Evolutionary conservation across 2,797 vertebrate genomes (phyloP), one percentile per base, ranked within the genome.

Genomic region (Poliocrania exsul): DNA sequence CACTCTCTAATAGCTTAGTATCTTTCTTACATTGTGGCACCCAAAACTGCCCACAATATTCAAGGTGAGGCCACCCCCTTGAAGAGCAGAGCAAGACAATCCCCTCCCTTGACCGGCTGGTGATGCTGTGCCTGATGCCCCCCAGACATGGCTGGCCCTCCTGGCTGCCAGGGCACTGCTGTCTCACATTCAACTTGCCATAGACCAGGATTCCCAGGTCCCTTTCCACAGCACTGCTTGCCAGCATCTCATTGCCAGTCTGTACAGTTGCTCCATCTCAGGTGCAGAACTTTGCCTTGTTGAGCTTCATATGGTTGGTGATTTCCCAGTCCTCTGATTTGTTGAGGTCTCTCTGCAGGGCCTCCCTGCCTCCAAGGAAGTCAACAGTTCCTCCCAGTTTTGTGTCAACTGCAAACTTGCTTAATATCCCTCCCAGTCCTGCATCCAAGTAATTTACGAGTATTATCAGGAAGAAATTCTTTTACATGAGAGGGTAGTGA

Each of bases 1-100:
- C 20, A 31, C 60, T 31, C 9, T 42, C 38, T 16, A 31, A 42
- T 4, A 14, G 13, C 19, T 62, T 42, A 31, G 6, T 42, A 11
- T 31, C 28, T 42, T 62, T 62, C 60, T 23, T 42, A 23, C 8
- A 62, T 31, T 42, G 38, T 31, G 28, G 37, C 4, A 2, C 20
- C 29, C 40, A 16, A 24, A 44, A 64, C 40, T 44, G 40, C 40
- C 3, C 40, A 24, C 61, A 24, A 44, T 44, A 64, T 44, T 31
- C 61, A n/a, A 64, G 61, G 21, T 31, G 29, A 64, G 10, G 29
- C 3, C 0, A 0, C 8, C 1, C 21, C 29, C n/a, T 29, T 9
- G 40, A 40, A n/a, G 29, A 64, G 40, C 61, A 24, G 40, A 62
- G 61, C 1, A 1, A 21, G 15, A 17, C 61, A 64, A n/a, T 44